A percentile compares a stretch with the other conserved stretches of the same genome.
These are phyloP conservation scores for Drosophila subobscura DNA, from an alignment of 1,140 invertebrate genomes.

Conservation along the genomic window DNA sequence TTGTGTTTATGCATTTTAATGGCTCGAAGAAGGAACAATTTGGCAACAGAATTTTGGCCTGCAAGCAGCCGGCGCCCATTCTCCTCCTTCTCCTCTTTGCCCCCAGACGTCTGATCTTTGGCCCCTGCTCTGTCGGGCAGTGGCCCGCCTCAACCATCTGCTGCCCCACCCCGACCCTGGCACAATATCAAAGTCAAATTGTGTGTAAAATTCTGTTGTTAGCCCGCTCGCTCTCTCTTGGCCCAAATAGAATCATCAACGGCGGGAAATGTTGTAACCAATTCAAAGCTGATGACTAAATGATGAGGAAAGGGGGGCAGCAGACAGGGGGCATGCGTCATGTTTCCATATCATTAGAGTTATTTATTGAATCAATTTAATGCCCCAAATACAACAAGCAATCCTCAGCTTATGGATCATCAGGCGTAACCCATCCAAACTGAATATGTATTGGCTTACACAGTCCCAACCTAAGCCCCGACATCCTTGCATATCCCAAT, in stretches of 20 bases:
- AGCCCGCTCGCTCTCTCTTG: slow-evolving; percentile 14
- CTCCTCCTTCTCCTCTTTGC: no score
- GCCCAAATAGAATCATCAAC: slow-evolving; percentile 64
- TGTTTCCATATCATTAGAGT: slow-evolving; percentile 50
- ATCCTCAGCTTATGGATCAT: not conserved
- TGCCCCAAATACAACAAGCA: slow-evolving; percentile 13
- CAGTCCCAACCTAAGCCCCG: slow-evolving; percentile 6
- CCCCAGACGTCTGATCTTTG: slow-evolving; percentile 39
- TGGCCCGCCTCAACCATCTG: not conserved
- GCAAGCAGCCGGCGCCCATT: slow-evolving; percentile 44
- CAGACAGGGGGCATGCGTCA: slow-evolving; percentile 30
- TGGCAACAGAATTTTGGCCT: slow-evolving; percentile 48
- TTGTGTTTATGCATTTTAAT: slow-evolving; percentile 72
- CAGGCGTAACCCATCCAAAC: no score
- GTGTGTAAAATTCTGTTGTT: slow-evolving; percentile 57
- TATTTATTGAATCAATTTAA: slow-evolving; percentile 37
- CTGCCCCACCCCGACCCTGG: slow-evolving; percentile 35
- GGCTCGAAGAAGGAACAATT: slow-evolving; percentile 43
- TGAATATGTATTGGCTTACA: slow-evolving; percentile 37
- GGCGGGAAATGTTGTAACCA: slow-evolving; percentile 47
- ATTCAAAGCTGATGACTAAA: slow-evolving; percentile 49
- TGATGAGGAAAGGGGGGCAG: slow-evolving; percentile 40
- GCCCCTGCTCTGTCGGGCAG: slow-evolving; percentile 1
- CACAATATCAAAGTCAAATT: slow-evolving; percentile 73
- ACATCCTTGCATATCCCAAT: not conserved